Conservation (phyloP, 2,888 invertebrate species). For the Myopa tessellatipennis region DNA sequence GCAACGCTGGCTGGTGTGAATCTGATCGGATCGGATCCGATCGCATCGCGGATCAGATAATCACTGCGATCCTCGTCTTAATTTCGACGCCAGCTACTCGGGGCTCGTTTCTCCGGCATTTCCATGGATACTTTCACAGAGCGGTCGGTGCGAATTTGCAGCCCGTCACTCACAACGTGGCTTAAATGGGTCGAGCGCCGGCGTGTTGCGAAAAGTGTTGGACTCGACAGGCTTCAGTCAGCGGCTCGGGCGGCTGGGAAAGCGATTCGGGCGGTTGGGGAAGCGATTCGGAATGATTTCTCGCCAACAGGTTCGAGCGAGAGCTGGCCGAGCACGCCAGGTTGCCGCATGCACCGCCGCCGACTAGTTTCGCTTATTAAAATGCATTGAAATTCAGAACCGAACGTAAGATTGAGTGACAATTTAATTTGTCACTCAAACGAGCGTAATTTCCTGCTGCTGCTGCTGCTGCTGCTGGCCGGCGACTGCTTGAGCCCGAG, state of each 20-base stretch:
- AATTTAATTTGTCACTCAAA: constrained; percentile 38
- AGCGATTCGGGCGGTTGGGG: neutral
- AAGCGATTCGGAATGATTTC: neutral
- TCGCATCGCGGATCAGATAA: too few species aligned
- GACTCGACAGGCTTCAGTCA: neutral
- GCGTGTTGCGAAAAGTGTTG: neutral
- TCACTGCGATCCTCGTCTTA: too few species aligned
- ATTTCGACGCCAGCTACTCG: too few species aligned
- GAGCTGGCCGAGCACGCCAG: neutral
- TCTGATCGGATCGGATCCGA: too few species aligned
- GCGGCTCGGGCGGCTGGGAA: neutral
- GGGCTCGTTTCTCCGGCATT: neutral
- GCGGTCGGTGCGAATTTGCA: neutral
- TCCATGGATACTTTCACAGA: constrained; percentile 6
- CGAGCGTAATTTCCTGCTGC: constrained; percentile 33
- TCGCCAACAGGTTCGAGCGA: neutral
- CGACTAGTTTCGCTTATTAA: constrained; percentile 25
- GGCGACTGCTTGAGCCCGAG: neutral
- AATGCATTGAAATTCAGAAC: constrained; percentile 16
- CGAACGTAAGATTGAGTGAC: constrained; percentile 33
- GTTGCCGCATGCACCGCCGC: neutral
- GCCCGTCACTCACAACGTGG: neutral
- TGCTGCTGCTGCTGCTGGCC: neutral
- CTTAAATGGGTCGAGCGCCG: constrained; percentile 22
- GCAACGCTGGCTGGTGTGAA: too few species aligned